Conservation (phyloP, 2,888 invertebrate genomes). For the Dryocosmus kuriphilus region DNA sequence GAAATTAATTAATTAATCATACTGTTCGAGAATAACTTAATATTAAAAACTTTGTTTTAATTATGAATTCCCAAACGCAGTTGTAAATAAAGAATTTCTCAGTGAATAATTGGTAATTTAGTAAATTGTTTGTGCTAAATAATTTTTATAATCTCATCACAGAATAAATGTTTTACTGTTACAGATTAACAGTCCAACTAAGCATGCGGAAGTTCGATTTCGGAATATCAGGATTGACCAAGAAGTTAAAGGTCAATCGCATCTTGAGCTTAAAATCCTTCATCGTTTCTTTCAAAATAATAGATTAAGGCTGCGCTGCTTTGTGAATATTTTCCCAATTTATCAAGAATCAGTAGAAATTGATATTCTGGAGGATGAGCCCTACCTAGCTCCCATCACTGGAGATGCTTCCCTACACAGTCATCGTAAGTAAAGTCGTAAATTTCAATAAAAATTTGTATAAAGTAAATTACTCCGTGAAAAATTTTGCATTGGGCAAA, state of each 20-base stretch:
- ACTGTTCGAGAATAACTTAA: too few species aligned
- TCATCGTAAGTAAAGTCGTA: slow-evolving; percentile 68
- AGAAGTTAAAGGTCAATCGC: slow-evolving; percentile 64
- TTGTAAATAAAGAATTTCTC: neutral
- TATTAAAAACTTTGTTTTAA: too few species aligned
- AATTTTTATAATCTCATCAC: neutral
- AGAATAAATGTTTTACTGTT: neutral
- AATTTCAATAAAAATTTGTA: neutral
- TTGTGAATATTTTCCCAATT: slow-evolving; percentile 67
- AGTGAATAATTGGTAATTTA: too few species aligned
- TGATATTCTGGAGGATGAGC: slow-evolving; percentile 70
- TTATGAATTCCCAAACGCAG: neutral
- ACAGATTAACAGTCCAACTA: slow-evolving; percentile 37
- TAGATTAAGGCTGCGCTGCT: slow-evolving; percentile 68
- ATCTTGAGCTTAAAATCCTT: slow-evolving; percentile 67
- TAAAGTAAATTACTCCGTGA: neutral
- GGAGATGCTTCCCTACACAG: slow-evolving; percentile 73
- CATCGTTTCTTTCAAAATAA: slow-evolving; percentile 69
- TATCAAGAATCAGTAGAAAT: slow-evolving; percentile 69
- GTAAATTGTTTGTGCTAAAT: too few species aligned
- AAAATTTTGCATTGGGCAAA: neutral
- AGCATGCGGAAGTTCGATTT: slow-evolving; percentile 60
- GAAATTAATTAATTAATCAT: too few species aligned
- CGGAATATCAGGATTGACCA: slow-evolving; percentile 51
- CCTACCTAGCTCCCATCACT: slow-evolving; percentile 72